Evolutionary conservation across 1,140 invertebrate genomes (phyloP).

Genomic region (Drosophila bocki): DNA sequence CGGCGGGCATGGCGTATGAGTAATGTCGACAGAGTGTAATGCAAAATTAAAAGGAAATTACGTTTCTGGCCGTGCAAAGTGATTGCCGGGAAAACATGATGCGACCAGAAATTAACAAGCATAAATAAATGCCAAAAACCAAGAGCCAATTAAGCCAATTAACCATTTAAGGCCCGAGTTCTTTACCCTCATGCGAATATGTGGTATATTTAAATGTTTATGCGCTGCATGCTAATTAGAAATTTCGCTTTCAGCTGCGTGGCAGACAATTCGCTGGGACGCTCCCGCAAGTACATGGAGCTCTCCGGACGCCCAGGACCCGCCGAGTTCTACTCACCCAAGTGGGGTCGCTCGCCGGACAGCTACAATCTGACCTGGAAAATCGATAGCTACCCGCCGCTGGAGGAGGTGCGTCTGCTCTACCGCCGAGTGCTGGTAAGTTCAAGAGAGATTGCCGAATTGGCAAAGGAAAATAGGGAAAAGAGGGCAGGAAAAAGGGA

Average conservation of each 20-base stretch:
- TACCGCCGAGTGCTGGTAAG: conserved; percentile 88
- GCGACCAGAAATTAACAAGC: conserved; percentile 21
- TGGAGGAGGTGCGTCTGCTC: conserved; percentile 88
- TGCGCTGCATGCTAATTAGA: conserved; percentile 15
- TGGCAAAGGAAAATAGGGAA: not conserved
- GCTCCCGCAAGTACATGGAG: conserved; percentile 89
- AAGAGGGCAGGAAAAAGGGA: not conserved
- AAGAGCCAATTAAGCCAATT: conserved; percentile 49
- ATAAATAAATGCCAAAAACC: conserved; percentile 19
- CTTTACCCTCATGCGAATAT: not conserved
- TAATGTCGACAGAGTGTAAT: conserved; percentile 56
- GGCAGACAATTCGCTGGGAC: conserved; percentile 89
- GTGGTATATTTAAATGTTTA: not conserved
- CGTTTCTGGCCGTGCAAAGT: conserved; percentile 33
- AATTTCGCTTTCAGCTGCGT: conserved; percentile 86
- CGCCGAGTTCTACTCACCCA: conserved; percentile 88
- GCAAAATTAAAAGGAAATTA: conserved; percentile 66
- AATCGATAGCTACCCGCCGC: conserved; percentile 88
- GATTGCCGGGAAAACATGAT: conserved; percentile 40
- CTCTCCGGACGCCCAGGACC: conserved; percentile 89
- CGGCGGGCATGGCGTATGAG: conserved; percentile 35
- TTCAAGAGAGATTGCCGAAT: conserved; percentile 1
- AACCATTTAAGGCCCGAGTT: conserved; percentile 24
- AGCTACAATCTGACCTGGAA: conserved; percentile 88
- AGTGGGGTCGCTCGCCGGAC: conserved; percentile 86